Evolutionary conservation across 2,797 vertebrate genomes (phyloP), one percentile per base, ranked within the genome.

Genomic region (Clarias fuscus): DNA sequence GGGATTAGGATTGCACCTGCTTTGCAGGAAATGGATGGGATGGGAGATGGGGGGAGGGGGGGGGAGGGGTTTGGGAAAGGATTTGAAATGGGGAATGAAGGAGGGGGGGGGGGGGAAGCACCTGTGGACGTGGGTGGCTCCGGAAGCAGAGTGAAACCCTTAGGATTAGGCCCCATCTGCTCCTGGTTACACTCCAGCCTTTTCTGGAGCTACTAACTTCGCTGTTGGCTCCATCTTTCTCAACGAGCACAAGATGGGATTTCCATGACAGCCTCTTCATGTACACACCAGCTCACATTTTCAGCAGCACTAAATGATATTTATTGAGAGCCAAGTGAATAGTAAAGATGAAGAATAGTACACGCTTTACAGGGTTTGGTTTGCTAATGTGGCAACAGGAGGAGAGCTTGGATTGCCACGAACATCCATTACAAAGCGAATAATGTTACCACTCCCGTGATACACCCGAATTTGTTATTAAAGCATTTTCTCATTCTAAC

Each of bases 1-100:
- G 85, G 87, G 89, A 91, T 90, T 90, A 92, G 62, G 80, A 76
- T 88, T 87, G 90, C 89, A 91, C 86, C 88, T 92, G 90, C 90
- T 91, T 87, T 82, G 87, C 86, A 84, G 87, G 85, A 88, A 89
- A 83, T 85, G 87, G 89, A 86, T 71, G 80, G 75, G 86, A 90
- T 79, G 86, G 61, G 72, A 64, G 33, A 78, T 78, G n/a, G 75
- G 48, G 53, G 61, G 20, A 4, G 17, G 37, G 67, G 76, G n/a
- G n/a, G 43, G 77, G 72, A 14, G 67, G 22, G 48, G 83, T 59
- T 85, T 76, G 73, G 70, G 79, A 64, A 27, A 83, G 89, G 85
- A 89, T 90, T 86, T 90, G 85, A 88, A 89, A 70, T 86, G 40
- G 82, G 81, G 88, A 80, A 48, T 22, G 77, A 70, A 79, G 14